These are phyloP conservation scores for Euura lappo DNA, from an alignment of 1,140 invertebrate genomes.

Conservation along the genomic window DNA sequence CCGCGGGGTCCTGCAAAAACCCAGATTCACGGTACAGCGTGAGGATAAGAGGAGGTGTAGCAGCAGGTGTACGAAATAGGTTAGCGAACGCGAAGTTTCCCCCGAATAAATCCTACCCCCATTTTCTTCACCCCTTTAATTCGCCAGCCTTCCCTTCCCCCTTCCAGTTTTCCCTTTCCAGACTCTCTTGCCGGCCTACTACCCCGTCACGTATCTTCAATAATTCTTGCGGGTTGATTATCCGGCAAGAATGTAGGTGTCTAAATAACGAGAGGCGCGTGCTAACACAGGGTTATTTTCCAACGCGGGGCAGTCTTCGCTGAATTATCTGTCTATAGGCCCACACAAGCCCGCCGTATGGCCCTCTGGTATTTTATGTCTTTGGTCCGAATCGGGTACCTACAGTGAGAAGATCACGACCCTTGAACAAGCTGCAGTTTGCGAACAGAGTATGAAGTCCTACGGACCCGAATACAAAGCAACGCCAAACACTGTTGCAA, in stretches of 20 bases:
- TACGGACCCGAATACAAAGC: too few relatives aligned
- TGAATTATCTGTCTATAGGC: too few relatives aligned
- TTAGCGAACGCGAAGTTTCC: background rate
- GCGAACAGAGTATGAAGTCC: too few relatives aligned
- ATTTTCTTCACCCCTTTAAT: too few relatives aligned
- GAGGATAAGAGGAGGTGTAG: background rate
- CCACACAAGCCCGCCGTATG: too few relatives aligned
- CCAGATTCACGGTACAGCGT: background rate
- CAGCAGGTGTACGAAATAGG: constrained; percentile 1
- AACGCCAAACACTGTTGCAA: too few relatives aligned
- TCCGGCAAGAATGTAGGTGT: constrained; percentile 1
- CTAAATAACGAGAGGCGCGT: background rate
- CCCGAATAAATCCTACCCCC: background rate
- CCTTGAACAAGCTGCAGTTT: too few relatives aligned
- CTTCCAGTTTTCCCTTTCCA: background rate
- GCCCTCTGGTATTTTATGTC: too few relatives aligned
- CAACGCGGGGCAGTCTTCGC: too few relatives aligned
- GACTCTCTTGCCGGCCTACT: background rate
- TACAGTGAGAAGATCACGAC: too few relatives aligned
- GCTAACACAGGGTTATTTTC: background rate
- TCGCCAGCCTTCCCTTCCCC: background rate
- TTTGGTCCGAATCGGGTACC: too few relatives aligned
- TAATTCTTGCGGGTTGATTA: background rate
- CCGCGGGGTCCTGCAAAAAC: background rate
- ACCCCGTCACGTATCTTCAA: constrained; percentile 1